Conservation (phyloP, 2,888 invertebrate genomes). For the Acleris literana region DNA sequence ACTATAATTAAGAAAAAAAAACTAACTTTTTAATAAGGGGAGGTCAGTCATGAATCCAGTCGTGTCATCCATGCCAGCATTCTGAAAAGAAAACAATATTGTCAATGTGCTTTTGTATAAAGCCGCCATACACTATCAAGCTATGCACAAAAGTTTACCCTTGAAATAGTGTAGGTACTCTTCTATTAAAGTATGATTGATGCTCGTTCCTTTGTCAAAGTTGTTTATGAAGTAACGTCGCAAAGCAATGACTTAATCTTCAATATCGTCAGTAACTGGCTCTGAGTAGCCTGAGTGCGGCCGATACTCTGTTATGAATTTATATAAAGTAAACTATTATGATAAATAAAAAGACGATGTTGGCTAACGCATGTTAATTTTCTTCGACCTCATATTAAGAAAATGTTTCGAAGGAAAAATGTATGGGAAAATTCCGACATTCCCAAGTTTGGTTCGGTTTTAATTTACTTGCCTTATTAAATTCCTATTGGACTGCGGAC, state of each 20-base stretch:
- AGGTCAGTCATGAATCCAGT: conserved; percentile 95
- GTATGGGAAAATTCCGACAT: conserved; percentile 42
- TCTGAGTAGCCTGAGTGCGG: too few species aligned
- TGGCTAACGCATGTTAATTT: conserved; percentile 10
- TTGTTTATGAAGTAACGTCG: too few species aligned
- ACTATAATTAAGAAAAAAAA: not conserved
- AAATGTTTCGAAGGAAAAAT: conserved; percentile 42
- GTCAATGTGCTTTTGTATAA: conserved; percentile 6
- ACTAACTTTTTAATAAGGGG: conserved; percentile 95
- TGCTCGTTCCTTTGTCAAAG: too few species aligned
- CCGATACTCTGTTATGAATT: too few species aligned
- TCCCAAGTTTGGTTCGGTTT: conserved; percentile 42
- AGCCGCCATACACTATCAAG: not conserved
- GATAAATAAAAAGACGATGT: too few species aligned
- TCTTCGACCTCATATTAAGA: conserved; percentile 38
- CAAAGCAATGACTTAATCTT: too few species aligned
- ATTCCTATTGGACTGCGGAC: conserved; percentile 52
- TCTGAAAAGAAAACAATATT: conserved; percentile 77
- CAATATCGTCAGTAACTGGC: too few species aligned
- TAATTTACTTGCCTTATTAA: conserved; percentile 64
- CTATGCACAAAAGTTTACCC: not conserved
- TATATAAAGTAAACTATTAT: not conserved
- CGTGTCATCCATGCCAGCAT: conserved; percentile 93
- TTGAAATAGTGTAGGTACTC: too few species aligned
- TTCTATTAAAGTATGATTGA: too few species aligned